Evolutionary conservation across 1,140 invertebrate genomes (phyloP).

Genomic region (Ruditapes philippinarum): DNA sequence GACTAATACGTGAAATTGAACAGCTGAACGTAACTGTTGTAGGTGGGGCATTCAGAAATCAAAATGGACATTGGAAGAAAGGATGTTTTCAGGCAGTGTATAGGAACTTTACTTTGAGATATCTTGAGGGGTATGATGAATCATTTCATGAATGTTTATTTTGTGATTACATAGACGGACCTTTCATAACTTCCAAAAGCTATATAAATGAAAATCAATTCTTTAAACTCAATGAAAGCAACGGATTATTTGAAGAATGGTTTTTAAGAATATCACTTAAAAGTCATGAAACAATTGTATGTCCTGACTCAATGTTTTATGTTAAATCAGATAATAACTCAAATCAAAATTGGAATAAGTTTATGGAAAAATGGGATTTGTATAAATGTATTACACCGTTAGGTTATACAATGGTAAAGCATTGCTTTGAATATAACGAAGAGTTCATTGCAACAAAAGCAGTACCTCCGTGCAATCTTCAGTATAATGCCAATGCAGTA

Average conservation of each 20-base stretch:
- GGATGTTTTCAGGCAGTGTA: conserved; percentile 80
- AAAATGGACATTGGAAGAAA: conserved; percentile 80
- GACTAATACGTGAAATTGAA: conserved; percentile 78
- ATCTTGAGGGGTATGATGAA: conserved; percentile 79
- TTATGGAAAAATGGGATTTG: conserved; percentile 29
- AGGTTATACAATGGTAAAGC: not conserved
- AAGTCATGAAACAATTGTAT: conserved; percentile 69
- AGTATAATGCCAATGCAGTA: conserved; percentile 55
- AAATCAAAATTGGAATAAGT: not conserved
- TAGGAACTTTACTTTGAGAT: conserved; percentile 78
- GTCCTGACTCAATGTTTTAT: conserved; percentile 82
- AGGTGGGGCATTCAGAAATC: conserved; percentile 77
- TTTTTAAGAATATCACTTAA: conserved; percentile 75
- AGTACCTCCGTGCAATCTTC: conserved; percentile 51
- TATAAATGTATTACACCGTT: not conserved
- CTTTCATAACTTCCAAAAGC: conserved; percentile 77
- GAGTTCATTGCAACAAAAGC: not conserved
- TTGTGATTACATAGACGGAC: conserved; percentile 81
- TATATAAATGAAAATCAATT: conserved; percentile 69
- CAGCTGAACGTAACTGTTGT: conserved; percentile 68
- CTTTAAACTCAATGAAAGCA: conserved; percentile 60
- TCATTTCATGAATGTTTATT: conserved; percentile 82
- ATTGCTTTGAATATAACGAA: not conserved
- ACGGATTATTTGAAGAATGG: conserved; percentile 79
- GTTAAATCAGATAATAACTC: not conserved